Evolutionary conservation across 1,140 invertebrate genomes (phyloP).

Genomic region (Drosophila saltans): DNA sequence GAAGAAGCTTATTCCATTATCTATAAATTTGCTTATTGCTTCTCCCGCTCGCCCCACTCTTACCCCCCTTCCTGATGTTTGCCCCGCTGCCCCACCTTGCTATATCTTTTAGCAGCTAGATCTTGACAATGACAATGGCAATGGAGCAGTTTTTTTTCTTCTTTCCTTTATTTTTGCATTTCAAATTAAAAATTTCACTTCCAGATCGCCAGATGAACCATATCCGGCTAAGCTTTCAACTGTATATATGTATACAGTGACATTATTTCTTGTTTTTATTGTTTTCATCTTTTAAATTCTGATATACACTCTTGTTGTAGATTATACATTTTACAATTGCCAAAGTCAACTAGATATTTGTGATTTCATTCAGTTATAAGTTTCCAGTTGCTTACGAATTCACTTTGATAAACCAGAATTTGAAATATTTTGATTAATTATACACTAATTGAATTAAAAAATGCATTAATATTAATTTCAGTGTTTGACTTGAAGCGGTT

Average conservation of each 20-base stretch:
- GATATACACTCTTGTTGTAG: background rate
- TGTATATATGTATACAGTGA: conserved; percentile 18
- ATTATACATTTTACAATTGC: conserved; percentile 21
- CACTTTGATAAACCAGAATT: background rate
- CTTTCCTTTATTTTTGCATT: conserved; percentile 42
- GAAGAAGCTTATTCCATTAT: conserved; percentile 39
- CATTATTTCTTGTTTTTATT: conserved; percentile 20
- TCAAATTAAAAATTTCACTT: conserved; percentile 75
- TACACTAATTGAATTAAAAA: conserved; percentile 33
- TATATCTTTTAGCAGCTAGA: conserved; percentile 3
- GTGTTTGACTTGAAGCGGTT: conserved; percentile 7
- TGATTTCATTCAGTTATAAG: conserved; percentile 5
- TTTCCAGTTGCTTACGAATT: background rate
- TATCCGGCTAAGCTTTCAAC: conserved; percentile 65
- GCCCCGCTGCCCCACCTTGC: background rate
- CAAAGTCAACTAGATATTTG: background rate
- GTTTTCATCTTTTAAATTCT: conserved; percentile 36
- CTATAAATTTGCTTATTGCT: conserved; percentile 46
- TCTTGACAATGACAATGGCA: conserved; percentile 58
- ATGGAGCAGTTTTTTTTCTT: conserved; percentile 26
- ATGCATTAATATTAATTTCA: conserved; percentile 49
- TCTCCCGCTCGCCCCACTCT: conserved; percentile 7
- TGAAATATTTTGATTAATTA: background rate
- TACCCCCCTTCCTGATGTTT: background rate
- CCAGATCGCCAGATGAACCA: conserved; percentile 73